phyloP scores from a whole-genome alignment of 2,113 vertebrate genomes.

The Tricholaema leucomelas region DNA sequence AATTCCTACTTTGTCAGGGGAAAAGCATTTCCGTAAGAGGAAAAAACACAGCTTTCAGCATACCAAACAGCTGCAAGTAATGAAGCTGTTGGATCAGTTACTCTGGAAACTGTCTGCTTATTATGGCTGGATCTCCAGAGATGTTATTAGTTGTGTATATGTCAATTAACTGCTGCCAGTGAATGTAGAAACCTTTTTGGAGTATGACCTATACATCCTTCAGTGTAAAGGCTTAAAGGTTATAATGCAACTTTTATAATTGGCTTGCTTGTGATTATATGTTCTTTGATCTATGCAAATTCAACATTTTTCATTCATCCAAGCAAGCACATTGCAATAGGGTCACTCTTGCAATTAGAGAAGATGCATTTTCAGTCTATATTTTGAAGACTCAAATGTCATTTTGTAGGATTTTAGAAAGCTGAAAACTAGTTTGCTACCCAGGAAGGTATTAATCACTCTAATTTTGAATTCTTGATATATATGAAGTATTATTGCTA shows the following conservation, averaged over 20 bases:
- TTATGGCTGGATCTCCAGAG: neutral
- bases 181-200: neutral
- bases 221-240: neutral
- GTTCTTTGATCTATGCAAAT: neutral
- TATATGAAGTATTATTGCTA: neutral
- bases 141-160: neutral
- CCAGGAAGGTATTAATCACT: neutral
- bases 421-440: neutral
- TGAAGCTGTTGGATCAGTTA: neutral
- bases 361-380: neutral
- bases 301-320: neutral
- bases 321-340: neutral
- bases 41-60: neutral
- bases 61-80: conserved; percentile 2
- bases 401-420: neutral
- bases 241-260: neutral
- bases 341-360: neutral
- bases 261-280: neutral
- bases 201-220: neutral
- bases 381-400: neutral
- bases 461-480: neutral
- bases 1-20: neutral
- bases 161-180: neutral
- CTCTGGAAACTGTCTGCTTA: neutral
- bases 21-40: neutral